Conservation (phyloP, 2,888 invertebrate species). For the Ethmia dodecea region DNA sequence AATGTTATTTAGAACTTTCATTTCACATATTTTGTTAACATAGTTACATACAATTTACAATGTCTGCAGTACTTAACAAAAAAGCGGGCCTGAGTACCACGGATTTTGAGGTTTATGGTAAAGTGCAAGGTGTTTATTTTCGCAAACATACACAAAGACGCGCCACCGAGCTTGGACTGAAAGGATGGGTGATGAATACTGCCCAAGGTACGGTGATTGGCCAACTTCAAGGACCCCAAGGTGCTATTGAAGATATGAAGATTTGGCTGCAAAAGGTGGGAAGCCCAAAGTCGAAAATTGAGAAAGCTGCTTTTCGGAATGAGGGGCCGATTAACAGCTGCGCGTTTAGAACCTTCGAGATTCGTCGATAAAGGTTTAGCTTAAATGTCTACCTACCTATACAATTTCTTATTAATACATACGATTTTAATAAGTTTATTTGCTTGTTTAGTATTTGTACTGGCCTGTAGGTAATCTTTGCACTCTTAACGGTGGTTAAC, state of each 20-base stretch:
- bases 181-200: conserved; percentile 88
- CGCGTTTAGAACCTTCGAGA: conserved; percentile 63
- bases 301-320: conserved; percentile 81
- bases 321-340: conserved; percentile 71
- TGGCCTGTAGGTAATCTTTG: no score
- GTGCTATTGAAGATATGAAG: conserved; percentile 79
- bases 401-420: no score
- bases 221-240: conserved; percentile 78
- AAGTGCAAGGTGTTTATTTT: conserved; percentile 78
- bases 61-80: conserved; percentile 21
- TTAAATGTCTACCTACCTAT: no score
- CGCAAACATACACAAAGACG: conserved; percentile 81
- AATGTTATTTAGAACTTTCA: conserved; percentile 2
- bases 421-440: no score
- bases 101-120: conserved; percentile 80
- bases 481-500: no score
- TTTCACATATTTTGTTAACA: neutral
- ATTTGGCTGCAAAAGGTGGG: conserved; percentile 77
- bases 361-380: conserved; percentile 43
- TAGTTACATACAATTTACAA: conserved; percentile 2
- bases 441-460: no score
- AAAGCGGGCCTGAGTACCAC: conserved; percentile 35
- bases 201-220: conserved; percentile 82
- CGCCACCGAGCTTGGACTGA: conserved; percentile 79
- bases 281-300: conserved; percentile 83